Evolutionary conservation across 2,797 vertebrate species (phyloP).

Genomic region (Geotrypetes seraphini): DNA sequence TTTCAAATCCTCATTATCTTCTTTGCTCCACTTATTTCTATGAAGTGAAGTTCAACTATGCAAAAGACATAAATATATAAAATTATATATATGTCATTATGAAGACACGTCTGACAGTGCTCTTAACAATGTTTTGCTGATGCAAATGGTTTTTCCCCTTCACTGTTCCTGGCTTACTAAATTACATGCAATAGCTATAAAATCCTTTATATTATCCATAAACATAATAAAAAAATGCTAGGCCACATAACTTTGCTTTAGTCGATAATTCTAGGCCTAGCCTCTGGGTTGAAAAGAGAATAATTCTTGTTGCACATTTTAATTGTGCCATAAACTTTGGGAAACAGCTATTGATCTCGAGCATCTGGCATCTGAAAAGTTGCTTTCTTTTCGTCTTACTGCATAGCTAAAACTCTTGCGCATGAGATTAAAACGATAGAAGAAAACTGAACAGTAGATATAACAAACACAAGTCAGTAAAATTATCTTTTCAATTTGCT

Average conservation of each 20-base stretch:
- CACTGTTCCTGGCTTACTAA: conserved; percentile 34
- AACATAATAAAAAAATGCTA: conserved; percentile 48
- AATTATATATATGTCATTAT: background rate
- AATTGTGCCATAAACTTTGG: conserved; percentile 57
- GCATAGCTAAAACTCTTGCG: conserved; percentile 24
- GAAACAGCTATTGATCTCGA: conserved; percentile 59
- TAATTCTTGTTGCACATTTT: conserved; percentile 59
- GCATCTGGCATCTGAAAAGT: conserved; percentile 41
- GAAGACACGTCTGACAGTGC: conserved; percentile 5
- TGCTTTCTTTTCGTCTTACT: conserved; percentile 23
- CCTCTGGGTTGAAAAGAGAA: conserved; percentile 47
- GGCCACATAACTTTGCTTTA: conserved; percentile 41
- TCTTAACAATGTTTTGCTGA: conserved; percentile 23
- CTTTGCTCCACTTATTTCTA: too few species aligned
- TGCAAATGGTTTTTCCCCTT: conserved; percentile 6
- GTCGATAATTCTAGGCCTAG: conserved; percentile 50
- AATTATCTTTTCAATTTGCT: conserved; percentile 18
- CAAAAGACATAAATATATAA: too few species aligned
- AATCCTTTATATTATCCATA: conserved; percentile 45
- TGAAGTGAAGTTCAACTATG: too few species aligned
- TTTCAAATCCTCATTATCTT: too few species aligned
- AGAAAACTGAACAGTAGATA: conserved; percentile 22
- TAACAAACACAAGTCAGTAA: conserved; percentile 9
- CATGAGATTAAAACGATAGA: conserved; percentile 31
- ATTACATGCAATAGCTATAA: conserved; percentile 43